phyloP scores from a whole-genome alignment of 2,113 vertebrate genomes.

The Tinamus guttatus region DNA sequence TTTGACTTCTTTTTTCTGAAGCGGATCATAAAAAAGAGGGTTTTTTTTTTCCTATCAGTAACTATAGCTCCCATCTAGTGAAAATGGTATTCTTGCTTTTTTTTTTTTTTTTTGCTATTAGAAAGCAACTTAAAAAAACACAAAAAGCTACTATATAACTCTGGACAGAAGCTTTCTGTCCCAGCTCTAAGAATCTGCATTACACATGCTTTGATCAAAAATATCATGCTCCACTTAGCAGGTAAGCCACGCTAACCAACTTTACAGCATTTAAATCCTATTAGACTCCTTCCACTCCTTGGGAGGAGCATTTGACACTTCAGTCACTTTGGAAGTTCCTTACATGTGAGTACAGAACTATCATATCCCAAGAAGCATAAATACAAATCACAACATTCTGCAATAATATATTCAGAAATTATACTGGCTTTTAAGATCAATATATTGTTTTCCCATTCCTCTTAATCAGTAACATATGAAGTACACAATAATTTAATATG shows the following conservation, averaged over 20 bases:
- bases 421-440: neutral
- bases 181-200: neutral
- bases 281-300: neutral
- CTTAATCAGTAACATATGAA: rapidly evolving
- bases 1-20: neutral
- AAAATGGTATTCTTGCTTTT: neutral
- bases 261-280: conserved; percentile 22
- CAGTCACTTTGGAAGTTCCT: neutral
- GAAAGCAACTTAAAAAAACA: neutral
- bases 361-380: neutral
- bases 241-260: neutral
- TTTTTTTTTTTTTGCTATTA: neutral
- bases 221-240: neutral
- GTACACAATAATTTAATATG: neutral
- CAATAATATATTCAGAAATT: neutral
- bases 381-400: neutral
- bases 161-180: neutral
- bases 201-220: neutral
- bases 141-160: neutral
- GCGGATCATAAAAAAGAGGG: neutral
- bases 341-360: neutral
- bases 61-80: neutral
- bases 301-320: neutral
- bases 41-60: neutral
- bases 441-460: neutral